A percentile compares a stretch with the other conserved stretches of the same genome.
phyloP scores from a whole-genome alignment of 2,113 vertebrate genomes.

The Marmota monax region DNA sequence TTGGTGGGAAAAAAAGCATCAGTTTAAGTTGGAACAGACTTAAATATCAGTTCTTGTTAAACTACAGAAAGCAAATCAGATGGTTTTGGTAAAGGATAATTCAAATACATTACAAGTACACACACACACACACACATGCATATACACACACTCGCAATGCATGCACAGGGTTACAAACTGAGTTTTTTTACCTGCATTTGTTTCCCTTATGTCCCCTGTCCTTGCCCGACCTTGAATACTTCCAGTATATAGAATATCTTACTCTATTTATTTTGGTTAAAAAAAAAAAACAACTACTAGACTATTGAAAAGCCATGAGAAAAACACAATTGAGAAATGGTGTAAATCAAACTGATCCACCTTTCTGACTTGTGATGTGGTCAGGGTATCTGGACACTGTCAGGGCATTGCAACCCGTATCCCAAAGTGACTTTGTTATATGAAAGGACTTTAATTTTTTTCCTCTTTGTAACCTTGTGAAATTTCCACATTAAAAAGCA shows the following conservation, averaged over 20 bases:
- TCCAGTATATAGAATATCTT: slow-evolving; percentile 78
- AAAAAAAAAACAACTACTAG: slow-evolving; percentile 70
- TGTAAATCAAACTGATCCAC: slow-evolving; percentile 86
- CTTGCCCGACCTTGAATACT: slow-evolving; percentile 74
- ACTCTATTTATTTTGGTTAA: slow-evolving; percentile 82
- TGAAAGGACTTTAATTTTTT: slow-evolving; percentile 87
- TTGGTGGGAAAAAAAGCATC: not conserved
- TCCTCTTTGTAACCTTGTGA: slow-evolving; percentile 87
- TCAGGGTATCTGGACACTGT: slow-evolving; percentile 90
- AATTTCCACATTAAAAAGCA: slow-evolving; percentile 89
- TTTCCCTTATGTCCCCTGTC: slow-evolving; percentile 64
- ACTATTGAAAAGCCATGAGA: slow-evolving; percentile 84
- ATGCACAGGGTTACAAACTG: not conserved
- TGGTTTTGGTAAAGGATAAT: slow-evolving; percentile 53
- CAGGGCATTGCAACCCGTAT: slow-evolving; percentile 86
- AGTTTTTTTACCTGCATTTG: slow-evolving; percentile 68
- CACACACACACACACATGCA: not conserved
- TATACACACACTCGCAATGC: not conserved
- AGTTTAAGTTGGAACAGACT: not conserved
- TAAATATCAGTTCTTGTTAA: not conserved
- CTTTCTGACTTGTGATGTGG: slow-evolving; percentile 82
- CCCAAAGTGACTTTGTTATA: slow-evolving; percentile 88
- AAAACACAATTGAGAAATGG: slow-evolving; percentile 81
- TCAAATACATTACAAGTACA: not conserved
- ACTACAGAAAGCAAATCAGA: slow-evolving; percentile 49